Percentiles rank a stretch among this genome's conserved stretches.
phyloP scores from a whole-genome alignment of 2,113 vertebrate species.

The Trematomus loennbergii region DNA sequence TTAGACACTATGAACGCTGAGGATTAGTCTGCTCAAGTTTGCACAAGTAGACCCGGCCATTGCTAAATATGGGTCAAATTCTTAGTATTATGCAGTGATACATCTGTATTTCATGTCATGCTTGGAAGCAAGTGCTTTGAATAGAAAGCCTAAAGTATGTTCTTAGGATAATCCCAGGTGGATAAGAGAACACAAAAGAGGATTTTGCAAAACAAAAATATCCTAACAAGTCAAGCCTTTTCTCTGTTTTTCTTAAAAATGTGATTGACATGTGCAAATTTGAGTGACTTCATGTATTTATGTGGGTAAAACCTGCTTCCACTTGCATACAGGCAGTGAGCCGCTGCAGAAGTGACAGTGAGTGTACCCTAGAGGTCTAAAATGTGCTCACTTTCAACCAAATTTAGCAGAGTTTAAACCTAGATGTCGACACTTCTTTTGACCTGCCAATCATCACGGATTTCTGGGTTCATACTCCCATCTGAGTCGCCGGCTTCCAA shows the following conservation, averaged over 20 bases:
- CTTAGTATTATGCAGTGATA: conserved; percentile 1
- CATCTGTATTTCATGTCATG: not conserved
- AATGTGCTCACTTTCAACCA: not conserved
- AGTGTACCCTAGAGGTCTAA: conserved; percentile 5
- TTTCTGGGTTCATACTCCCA: conserved; percentile 21
- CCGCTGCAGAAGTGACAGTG: not conserved
- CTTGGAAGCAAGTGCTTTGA: not conserved
- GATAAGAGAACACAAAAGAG: not conserved
- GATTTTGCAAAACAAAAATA: not conserved
- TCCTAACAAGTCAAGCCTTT: not conserved
- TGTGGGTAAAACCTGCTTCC: not conserved
- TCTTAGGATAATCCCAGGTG: conserved; percentile 9
- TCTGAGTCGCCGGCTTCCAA: not conserved
- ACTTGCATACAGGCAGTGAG: not conserved
- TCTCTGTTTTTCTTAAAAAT: not conserved
- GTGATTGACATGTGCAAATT: not conserved
- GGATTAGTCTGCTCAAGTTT: conserved; percentile 64
- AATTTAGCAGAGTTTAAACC: conserved; percentile 17
- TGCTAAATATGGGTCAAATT: conserved; percentile 51
- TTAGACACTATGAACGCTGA: conserved; percentile 43
- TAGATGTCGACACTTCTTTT: not conserved
- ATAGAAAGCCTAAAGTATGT: not conserved
- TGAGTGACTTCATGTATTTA: not conserved
- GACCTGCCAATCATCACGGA: not conserved
- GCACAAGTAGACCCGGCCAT: conserved; percentile 51